Evolutionary conservation across 37 sponge, comb jelly and placozoan genomes (phyloP).

Genomic region (Theonella swinhoei): DNA sequence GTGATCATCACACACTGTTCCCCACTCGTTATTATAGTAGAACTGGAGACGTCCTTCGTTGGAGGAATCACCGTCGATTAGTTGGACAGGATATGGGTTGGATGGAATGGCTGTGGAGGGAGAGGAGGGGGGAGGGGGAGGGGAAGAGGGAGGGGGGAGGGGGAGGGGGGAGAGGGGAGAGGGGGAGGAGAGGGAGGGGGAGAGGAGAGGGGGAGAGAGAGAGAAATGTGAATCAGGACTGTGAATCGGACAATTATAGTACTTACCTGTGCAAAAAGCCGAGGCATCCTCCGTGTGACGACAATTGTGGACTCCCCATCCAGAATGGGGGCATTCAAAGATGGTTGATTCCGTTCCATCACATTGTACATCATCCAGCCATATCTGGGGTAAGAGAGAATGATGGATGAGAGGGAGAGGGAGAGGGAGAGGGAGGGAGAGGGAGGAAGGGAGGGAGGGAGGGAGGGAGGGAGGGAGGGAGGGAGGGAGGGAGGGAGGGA

Average conservation of each 20-base stretch:
- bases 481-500: background rate
- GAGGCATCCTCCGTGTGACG: conserved; percentile 29
- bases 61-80: conserved; percentile 34
- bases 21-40: conserved; percentile 64
- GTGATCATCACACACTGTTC: conserved; percentile 73
- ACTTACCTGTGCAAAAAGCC: conserved; percentile 43
- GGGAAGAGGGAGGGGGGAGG: background rate
- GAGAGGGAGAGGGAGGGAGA: no score
- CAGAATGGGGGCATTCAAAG: conserved; percentile 38
- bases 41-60: conserved; percentile 69
- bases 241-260: background rate
- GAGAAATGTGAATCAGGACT: background rate
- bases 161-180: background rate
- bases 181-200: background rate
- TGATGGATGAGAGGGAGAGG: no score
- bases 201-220: no score
- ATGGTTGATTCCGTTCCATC: conserved; percentile 55
- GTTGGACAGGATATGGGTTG: conserved; percentile 51
- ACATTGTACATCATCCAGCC: conserved; percentile 64
- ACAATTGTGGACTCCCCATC: conserved; percentile 50
- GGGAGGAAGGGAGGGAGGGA: no score
- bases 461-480: background rate
- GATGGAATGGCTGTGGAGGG: conserved; percentile 10
- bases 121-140: background rate
- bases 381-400: conserved; percentile 51